Conservation (phyloP, 1,140 invertebrate species). For the Physella acuta region DNA sequence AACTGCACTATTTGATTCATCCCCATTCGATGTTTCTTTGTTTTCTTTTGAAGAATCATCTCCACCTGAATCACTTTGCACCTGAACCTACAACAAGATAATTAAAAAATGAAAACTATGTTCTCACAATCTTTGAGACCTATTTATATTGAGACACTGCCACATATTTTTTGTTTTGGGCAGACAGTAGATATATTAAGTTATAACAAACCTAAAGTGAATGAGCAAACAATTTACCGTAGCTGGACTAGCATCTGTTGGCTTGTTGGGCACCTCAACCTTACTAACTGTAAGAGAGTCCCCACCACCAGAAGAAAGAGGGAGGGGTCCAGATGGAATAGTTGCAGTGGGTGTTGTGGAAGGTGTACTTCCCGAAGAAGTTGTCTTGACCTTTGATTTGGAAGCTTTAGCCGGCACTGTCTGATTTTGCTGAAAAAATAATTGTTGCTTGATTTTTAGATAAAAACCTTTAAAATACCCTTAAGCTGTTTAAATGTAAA, state of each 20-base stretch:
- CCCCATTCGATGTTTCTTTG: constrained; percentile 46
- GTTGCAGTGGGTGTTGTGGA: not conserved
- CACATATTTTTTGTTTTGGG: too few relatives aligned
- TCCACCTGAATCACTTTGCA: constrained; percentile 49
- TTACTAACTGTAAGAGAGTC: not conserved
- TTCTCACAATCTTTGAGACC: constrained; percentile 4
- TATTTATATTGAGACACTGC: too few relatives aligned
- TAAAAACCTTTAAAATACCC: too few relatives aligned
- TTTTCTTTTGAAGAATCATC: constrained; percentile 59
- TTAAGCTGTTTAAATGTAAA: too few relatives aligned
- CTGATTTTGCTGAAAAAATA: constrained; percentile 23
- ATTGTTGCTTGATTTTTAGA: too few relatives aligned
- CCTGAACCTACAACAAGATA: constrained; percentile 1
- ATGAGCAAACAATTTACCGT: constrained; percentile 1
- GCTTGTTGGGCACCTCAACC: constrained; percentile 12
- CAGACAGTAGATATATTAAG: too few relatives aligned
- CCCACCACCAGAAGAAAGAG: not conserved
- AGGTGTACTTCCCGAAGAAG: not conserved
- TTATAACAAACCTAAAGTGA: constrained; percentile 3
- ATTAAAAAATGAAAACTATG: constrained; percentile 6
- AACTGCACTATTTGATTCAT: constrained; percentile 39
- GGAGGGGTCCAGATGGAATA: not conserved
- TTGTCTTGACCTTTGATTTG: constrained; percentile 13
- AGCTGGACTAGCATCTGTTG: constrained; percentile 7
- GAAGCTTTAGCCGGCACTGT: not conserved